Conservation (phyloP, 2,888 invertebrate genomes). For the Lasioglossum villosulum region DNA sequence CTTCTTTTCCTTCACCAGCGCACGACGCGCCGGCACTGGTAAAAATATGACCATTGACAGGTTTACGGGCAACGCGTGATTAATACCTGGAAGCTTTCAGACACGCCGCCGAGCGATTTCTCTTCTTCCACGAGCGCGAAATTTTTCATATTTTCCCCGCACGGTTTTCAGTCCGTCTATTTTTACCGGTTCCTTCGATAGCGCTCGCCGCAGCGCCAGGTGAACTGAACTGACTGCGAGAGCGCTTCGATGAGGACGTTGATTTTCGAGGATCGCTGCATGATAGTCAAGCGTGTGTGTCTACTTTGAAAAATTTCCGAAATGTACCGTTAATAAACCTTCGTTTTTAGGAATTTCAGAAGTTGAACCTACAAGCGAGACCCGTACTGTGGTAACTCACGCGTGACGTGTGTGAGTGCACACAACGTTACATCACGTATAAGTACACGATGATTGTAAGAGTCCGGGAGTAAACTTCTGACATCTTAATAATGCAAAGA, state of each 20-base stretch:
- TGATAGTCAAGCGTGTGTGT: not conserved
- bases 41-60: conserved; percentile 40
- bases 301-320: not conserved
- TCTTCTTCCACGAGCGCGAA: conserved; percentile 3
- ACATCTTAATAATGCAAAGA: too few species aligned
- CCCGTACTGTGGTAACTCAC: too few species aligned
- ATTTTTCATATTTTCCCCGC: conserved; percentile 16
- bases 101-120: conserved; percentile 25
- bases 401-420: too few species aligned
- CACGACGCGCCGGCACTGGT: conserved; percentile 18
- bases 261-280: not conserved
- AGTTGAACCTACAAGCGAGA: too few species aligned
- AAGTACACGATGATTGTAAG: too few species aligned
- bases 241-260: not conserved
- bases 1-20: conserved; percentile 2
- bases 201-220: not conserved
- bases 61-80: conserved; percentile 23
- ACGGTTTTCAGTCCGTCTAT: not conserved
- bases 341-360: too few species aligned
- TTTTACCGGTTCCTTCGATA: conserved; percentile 7
- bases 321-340: not conserved
- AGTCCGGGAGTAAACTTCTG: too few species aligned
- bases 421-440: too few species aligned
- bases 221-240: not conserved
- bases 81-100: conserved; percentile 23